These are phyloP conservation scores for Chaenogobius annularis DNA, from an alignment of 2,113 vertebrate genomes.

Conservation along the genomic window DNA sequence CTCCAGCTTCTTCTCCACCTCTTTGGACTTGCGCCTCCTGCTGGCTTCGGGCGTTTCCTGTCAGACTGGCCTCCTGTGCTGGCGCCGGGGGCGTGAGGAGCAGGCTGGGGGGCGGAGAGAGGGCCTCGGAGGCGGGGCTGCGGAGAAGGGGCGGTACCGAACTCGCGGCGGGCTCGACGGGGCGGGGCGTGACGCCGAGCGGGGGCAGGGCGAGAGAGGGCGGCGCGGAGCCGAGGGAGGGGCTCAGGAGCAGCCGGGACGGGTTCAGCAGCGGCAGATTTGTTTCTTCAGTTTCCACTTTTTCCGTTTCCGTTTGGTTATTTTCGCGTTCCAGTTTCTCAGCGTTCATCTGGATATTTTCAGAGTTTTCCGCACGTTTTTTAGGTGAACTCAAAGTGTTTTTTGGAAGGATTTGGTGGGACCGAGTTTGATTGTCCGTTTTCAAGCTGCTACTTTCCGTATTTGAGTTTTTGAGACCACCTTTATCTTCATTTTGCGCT, in stretches of 20 bases:
- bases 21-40: neutral
- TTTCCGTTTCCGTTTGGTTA: neutral
- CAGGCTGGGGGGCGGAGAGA: neutral
- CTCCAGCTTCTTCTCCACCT: neutral
- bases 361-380: too few species aligned
- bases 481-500: neutral
- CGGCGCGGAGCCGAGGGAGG: conserved; percentile 35
- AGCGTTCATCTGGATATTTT: too few species aligned
- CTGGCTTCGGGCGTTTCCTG: neutral
- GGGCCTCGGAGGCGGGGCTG: neutral
- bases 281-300: neutral
- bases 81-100: neutral
- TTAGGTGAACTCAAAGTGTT: neutral
- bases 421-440: neutral
- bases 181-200: neutral
- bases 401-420: neutral
- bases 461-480: neutral
- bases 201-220: conserved; percentile 23
- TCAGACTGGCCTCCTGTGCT: neutral
- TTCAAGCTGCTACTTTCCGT: neutral
- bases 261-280: neutral
- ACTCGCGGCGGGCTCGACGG: neutral
- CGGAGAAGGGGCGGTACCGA: neutral
- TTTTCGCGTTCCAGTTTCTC: neutral
- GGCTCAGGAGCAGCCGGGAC: conserved; percentile 20